Base-by-base conservation (phyloP, 1,140 invertebrate species). In the Drosophila bocqueti region DNA sequence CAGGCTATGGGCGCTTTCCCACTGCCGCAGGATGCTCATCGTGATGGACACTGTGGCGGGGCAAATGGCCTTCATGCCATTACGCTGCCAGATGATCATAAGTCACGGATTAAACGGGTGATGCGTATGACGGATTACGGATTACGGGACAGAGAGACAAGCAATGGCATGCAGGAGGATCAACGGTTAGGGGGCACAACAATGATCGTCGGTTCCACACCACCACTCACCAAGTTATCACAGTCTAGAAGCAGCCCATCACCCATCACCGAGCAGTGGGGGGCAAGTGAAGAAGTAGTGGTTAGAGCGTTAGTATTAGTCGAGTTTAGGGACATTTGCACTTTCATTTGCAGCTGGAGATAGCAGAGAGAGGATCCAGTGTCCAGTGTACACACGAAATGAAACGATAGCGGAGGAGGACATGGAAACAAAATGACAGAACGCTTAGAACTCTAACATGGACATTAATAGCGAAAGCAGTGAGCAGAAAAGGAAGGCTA, bases 21-120 rank as follows among this genome's bases (percentile, higher is more conserved):
- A 74, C 71, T 93, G 90, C 73, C 93, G 81, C 76, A 94, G 82
- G 21, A 93, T 91, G 86, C 93, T 93, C 82, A 95, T 94, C 34
- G 95, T 84, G 66, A 95, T 92, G 74, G 95, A 94, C 31, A 95
- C 93, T 6, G 95, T 95, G 13, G 95, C 95, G 16, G 95, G 95
- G 76, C 94, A 95, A 55, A 95, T 94, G 18, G 94, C 94, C 61
- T 94, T 93, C 75, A 95, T 92, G 18, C 95, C 95, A 94, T 95
- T 95, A 29, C 94, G 93, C 95, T 95, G 81, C 45, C 24, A 50
- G 29, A n/a, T n/a, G 29, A 38, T 47, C 34, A 58, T 4, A 55
- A 36, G 15, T 31, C 29, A 66, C 42, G 52, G 55, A 62, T 65
- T 62, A 63, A 24, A 45, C 0, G 21, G 18, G n/a, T n/a, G n/a